Conservation (phyloP, 2,113 vertebrate genomes). For the Siphamia tubifer region DNA sequence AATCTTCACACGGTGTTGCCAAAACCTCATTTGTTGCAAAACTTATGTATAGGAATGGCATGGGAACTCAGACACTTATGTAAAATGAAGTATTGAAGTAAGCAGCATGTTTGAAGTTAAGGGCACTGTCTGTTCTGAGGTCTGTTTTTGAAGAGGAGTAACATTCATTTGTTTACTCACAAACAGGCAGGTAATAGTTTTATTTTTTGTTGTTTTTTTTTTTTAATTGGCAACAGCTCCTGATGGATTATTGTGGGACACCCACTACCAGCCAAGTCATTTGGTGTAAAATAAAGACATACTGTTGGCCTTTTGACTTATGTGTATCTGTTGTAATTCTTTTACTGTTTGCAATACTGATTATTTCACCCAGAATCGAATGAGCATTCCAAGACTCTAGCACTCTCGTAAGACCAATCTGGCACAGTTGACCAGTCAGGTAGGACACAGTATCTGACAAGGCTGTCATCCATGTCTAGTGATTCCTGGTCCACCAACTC, state of each 20-base stretch:
- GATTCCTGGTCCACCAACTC: constrained; percentile 21
- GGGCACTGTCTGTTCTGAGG: too few relatives aligned
- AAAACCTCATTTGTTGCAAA: neutral
- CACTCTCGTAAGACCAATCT: constrained; percentile 9
- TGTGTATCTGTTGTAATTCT: neutral
- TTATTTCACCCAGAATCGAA: neutral
- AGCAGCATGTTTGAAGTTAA: too few relatives aligned
- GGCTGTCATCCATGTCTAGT: constrained; percentile 18
- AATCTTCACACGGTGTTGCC: too few relatives aligned
- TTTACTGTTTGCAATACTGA: too few relatives aligned
- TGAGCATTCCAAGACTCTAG: constrained; percentile 5
- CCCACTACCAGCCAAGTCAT: neutral
- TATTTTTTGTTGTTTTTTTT: neutral
- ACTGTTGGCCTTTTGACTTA: neutral
- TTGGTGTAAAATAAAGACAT: constrained; percentile 7
- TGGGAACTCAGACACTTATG: constrained; percentile 25
- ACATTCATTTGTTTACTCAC: too few relatives aligned
- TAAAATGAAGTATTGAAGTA: neutral
- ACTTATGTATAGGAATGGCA: constrained; percentile 5
- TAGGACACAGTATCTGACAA: constrained; percentile 21
- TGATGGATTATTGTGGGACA: neutral
- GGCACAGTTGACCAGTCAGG: neutral
- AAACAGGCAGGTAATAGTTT: too few relatives aligned
- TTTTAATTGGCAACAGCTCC: neutral
- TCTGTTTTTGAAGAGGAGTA: too few relatives aligned